Evolutionary conservation across 2,888 invertebrate genomes (phyloP).

Genomic region (Caenorhabditis zanzibari): DNA sequence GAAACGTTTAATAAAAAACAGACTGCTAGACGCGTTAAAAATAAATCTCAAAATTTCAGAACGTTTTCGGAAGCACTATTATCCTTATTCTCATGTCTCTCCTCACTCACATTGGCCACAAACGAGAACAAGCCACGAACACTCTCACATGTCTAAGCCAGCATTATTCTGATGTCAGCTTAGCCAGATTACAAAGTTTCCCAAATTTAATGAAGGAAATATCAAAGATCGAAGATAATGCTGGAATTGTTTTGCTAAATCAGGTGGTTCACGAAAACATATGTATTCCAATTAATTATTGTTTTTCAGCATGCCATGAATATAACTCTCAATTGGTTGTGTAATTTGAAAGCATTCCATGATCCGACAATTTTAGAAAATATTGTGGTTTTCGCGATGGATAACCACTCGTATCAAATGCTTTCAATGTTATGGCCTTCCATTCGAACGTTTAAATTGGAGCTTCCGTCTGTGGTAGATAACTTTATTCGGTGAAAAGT

Average conservation of each 20-base stretch:
- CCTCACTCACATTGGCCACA: conserved; percentile 63
- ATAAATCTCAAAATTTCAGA: conserved; percentile 53
- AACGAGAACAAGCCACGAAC: conserved; percentile 63
- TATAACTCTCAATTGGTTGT: conserved; percentile 80
- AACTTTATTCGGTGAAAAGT: neutral
- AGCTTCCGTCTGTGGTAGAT: conserved; percentile 73
- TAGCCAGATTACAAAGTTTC: conserved; percentile 58
- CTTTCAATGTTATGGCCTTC: conserved; percentile 73
- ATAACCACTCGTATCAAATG: conserved; percentile 70
- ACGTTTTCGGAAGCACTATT: conserved; percentile 55
- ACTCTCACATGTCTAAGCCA: conserved; percentile 52
- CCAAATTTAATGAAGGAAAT: conserved; percentile 63
- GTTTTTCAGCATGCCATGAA: conserved; percentile 79
- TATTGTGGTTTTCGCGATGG: conserved; percentile 77
- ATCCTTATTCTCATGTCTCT: conserved; percentile 50
- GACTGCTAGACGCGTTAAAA: too few species aligned
- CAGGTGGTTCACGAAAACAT: conserved; percentile 21
- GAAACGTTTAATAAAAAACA: too few species aligned
- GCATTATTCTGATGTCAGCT: conserved; percentile 60
- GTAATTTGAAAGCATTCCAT: conserved; percentile 75
- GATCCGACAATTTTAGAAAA: conserved; percentile 66
- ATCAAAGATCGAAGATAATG: conserved; percentile 51
- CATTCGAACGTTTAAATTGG: conserved; percentile 72
- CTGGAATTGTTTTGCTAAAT: conserved; percentile 64
- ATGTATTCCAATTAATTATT: neutral